phyloP scores from a whole-genome alignment of 1,140 invertebrate species.

The Yoshiicerus persimilis region DNA sequence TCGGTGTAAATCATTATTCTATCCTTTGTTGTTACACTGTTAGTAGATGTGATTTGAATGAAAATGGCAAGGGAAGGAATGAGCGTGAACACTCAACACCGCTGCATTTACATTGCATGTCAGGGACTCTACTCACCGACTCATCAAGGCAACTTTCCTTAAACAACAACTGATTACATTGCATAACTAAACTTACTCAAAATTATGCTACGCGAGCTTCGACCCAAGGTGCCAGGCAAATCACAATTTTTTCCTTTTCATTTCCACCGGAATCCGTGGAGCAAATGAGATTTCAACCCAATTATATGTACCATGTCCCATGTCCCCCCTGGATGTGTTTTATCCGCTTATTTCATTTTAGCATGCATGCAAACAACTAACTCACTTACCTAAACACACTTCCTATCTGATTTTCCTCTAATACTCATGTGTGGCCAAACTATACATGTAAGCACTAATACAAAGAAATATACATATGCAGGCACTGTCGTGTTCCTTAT shows the following conservation, averaged over 20 bases:
- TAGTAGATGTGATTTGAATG: conserved; percentile 25
- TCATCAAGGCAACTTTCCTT: neutral
- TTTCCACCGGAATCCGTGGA: neutral
- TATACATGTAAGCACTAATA: neutral
- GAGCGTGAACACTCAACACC: neutral
- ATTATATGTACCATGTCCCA: neutral
- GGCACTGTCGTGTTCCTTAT: too few species aligned
- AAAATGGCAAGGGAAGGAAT: conserved; percentile 11
- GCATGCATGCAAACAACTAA: neutral
- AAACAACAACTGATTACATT: neutral
- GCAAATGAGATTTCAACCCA: neutral
- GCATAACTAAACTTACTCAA: neutral
- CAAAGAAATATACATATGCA: neutral
- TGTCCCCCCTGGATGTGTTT: neutral
- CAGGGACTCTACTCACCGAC: neutral
- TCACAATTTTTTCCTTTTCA: neutral
- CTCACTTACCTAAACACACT: neutral
- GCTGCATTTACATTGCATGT: neutral
- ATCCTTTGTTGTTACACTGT: conserved; percentile 17
- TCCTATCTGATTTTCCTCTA: neutral
- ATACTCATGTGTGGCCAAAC: neutral
- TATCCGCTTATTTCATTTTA: neutral
- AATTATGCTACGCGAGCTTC: neutral
- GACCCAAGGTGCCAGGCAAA: neutral
- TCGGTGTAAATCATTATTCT: conserved; percentile 32